Base-by-base conservation (phyloP, 2,888 invertebrate species). In the Leucophora obtusa region DNA sequence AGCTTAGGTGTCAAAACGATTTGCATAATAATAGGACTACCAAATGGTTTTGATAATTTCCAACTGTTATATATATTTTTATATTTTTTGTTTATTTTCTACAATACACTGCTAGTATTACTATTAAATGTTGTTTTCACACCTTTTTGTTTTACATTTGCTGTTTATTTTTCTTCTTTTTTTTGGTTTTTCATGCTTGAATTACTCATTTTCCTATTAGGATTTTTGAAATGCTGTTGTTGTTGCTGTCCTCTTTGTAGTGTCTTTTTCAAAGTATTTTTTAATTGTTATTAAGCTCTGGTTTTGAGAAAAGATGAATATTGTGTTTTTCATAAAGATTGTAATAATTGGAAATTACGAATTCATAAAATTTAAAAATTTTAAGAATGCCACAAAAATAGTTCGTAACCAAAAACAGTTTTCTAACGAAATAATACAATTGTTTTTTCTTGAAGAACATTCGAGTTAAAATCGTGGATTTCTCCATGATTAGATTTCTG, bases 11-110 rank as follows among this genome's bases (percentile, higher is more conserved):
- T 76, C 68, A 80, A 80, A 72, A 69, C 51, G 63, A 76, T 80
- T 80, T 80, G 76, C 80, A 80, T 80, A 80, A 80, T 76, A 80
- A 80, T 80, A 69, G 68, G 63, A 54, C 80, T 62, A 58, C n/a
- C 63, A 76, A 72, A 76, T 68, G 76, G 76, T 76, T 76, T 69
- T 76, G 76, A 80, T 80, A 72, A 80, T 76, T 80, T 80, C 58
- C 62, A 56, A 63, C n/a, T 68, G 24, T 15, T 33, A 54, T 70
- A 28, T 28, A 28, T 28, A 28, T 28, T 28, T 6, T 28, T 24
- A 2, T 24, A 2, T 54, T 74, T 74, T 50, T 59, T 43, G 6
- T 24, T 43, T 0, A 0, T 60, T 51, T 54, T 63, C 35, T 47
- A 60, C 51, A 53, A 63, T 24, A 47, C 24, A 58, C 63, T 70